phyloP scores from a whole-genome alignment of 2,888 invertebrate species.

The Nephrocerus scutellatus region DNA sequence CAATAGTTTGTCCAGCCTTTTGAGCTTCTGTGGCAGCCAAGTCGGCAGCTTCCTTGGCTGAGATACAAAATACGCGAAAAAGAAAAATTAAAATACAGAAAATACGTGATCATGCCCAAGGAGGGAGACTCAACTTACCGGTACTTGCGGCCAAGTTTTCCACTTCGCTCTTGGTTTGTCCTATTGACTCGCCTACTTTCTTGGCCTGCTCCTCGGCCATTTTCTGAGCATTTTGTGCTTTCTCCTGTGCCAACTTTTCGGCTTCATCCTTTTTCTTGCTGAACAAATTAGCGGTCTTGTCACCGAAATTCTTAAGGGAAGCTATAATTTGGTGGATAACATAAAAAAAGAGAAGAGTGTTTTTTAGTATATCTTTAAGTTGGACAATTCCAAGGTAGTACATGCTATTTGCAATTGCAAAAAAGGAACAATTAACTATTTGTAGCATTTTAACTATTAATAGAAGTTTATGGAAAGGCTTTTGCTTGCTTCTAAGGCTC shows the following conservation, averaged over 20 bases:
- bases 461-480: too few relatives aligned
- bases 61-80: too few relatives aligned
- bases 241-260: conserved; percentile 57
- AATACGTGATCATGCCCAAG: too few relatives aligned
- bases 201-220: conserved; percentile 58
- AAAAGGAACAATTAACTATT: too few relatives aligned
- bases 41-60: conserved; percentile 46
- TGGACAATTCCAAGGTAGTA: too few relatives aligned
- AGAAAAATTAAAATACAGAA: too few relatives aligned
- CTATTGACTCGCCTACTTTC: conserved; percentile 56
- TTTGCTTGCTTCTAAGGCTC: too few relatives aligned
- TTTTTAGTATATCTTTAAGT: too few relatives aligned
- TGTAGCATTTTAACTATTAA: too few relatives aligned
- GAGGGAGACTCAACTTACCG: conserved; percentile 36
- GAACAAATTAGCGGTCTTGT: conserved; percentile 64
- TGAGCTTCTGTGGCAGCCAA: conserved; percentile 40
- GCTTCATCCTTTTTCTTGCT: conserved; percentile 67
- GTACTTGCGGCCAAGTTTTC: conserved; percentile 51
- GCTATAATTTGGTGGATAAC: conserved; percentile 51
- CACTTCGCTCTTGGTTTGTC: conserved; percentile 53
- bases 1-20: conserved; percentile 44
- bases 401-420: too few relatives aligned
- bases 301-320: conserved; percentile 64
- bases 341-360: too few relatives aligned
- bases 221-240: conserved; percentile 55